Evolutionary conservation across 2,113 vertebrate species (phyloP).

Genomic region (Phalacrocorax pelagicus): DNA sequence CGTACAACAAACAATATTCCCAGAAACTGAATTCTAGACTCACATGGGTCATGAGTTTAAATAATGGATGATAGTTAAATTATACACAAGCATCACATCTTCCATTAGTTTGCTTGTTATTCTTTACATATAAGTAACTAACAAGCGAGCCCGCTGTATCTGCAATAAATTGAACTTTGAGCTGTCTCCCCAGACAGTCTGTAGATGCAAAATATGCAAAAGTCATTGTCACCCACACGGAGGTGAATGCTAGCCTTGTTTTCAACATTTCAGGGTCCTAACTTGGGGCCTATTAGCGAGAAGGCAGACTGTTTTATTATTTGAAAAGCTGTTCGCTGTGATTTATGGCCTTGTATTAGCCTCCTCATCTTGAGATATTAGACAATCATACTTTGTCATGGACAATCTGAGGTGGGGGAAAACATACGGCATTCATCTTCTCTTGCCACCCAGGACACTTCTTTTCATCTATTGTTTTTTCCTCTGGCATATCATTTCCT

Average conservation of each 20-base stretch:
- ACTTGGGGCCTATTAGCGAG: neutral
- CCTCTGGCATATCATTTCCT: constrained; percentile 57
- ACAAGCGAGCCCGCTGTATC: neutral
- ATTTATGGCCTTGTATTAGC: constrained; percentile 64
- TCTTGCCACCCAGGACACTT: constrained; percentile 18
- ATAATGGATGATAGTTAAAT: neutral
- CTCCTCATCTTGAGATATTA: constrained; percentile 57
- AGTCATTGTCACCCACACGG: neutral
- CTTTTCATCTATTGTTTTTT: constrained; percentile 53
- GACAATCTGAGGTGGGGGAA: constrained; percentile 16
- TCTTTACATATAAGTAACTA: neutral
- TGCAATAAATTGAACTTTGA: neutral
- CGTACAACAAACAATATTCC: neutral
- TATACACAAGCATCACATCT: neutral
- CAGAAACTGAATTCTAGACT: neutral
- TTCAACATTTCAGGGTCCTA: neutral
- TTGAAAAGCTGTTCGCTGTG: constrained; percentile 39
- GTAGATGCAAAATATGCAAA: neutral
- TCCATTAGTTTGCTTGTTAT: neutral
- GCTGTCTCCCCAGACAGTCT: neutral
- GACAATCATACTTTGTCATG: constrained; percentile 57
- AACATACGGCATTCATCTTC: constrained; percentile 64
- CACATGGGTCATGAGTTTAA: neutral
- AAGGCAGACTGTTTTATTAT: constrained; percentile 34
- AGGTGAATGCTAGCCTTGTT: neutral